Percentiles rank a stretch among this genome's conserved stretches.
phyloP scores from a whole-genome alignment of 2,797 vertebrate genomes.

The Rhyacichthys aspro region DNA sequence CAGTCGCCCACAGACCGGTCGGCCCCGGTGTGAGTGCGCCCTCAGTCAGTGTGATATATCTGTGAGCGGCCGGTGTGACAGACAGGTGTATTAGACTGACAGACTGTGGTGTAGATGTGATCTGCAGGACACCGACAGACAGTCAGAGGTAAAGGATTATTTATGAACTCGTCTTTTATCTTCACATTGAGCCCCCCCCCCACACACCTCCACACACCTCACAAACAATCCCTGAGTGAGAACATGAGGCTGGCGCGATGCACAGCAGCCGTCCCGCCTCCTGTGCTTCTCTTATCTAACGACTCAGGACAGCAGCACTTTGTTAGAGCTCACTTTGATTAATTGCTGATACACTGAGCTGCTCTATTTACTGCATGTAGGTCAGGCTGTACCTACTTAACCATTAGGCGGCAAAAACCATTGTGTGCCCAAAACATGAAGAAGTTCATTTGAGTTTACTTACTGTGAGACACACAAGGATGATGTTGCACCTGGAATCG shows the following conservation, averaged over 20 bases:
- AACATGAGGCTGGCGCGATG: constrained; percentile 21
- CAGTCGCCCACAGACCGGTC: too few relatives aligned
- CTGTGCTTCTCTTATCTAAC: constrained; percentile 55
- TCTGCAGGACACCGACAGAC: constrained; percentile 13
- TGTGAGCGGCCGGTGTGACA: constrained; percentile 11
- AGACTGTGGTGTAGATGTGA: constrained; percentile 1
- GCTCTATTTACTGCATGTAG: constrained; percentile 75
- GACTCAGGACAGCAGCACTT: constrained; percentile 60
- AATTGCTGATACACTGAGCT: constrained; percentile 66
- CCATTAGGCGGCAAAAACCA: constrained; percentile 48
- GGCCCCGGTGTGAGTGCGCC: too few relatives aligned
- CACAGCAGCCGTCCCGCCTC: constrained; percentile 55
- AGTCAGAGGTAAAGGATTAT: constrained; percentile 34
- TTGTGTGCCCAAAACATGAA: constrained; percentile 41
- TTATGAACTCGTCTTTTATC: constrained; percentile 47
- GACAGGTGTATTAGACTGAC: constrained; percentile 22
- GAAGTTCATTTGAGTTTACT: constrained; percentile 53
- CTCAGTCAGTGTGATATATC: too few relatives aligned
- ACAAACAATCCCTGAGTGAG: constrained; percentile 42
- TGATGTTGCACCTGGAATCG: constrained; percentile 49
- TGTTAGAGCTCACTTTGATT: constrained; percentile 74
- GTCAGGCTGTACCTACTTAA: constrained; percentile 67
- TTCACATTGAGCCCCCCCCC: constrained; percentile 34
- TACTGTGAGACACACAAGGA: constrained; percentile 21
- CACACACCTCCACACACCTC: constrained; percentile 13